phyloP scores from a whole-genome alignment of 2,113 vertebrate genomes.

The Chionomys nivalis region DNA sequence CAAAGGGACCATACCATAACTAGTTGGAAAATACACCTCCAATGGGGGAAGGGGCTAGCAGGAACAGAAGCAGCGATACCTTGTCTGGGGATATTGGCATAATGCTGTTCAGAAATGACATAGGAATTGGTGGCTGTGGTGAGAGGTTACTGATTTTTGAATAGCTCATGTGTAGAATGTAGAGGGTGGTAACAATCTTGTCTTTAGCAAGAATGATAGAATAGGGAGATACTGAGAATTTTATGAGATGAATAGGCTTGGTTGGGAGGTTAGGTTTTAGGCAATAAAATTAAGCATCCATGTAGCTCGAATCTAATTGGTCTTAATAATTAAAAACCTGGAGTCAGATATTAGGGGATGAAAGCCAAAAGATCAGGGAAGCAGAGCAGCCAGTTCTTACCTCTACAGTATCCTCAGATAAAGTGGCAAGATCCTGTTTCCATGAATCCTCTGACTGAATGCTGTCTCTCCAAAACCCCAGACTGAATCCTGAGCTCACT shows the following conservation, averaged over 20 bases:
- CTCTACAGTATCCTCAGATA: too few species aligned
- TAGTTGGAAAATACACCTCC: background rate
- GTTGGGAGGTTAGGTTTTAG: background rate
- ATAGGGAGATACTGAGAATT: background rate
- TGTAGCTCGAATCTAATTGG: too few species aligned
- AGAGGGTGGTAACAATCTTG: background rate
- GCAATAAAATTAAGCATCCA: slow-evolving; percentile 16
- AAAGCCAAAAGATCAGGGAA: too few species aligned
- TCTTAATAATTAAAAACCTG: too few species aligned
- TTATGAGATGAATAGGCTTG: slow-evolving; percentile 9
- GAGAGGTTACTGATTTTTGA: background rate
- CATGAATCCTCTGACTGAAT: too few species aligned
- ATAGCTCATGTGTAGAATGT: background rate
- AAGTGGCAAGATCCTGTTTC: too few species aligned
- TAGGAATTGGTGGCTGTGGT: background rate
- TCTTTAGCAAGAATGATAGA: background rate
- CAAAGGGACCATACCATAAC: background rate
- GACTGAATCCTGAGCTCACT: too few species aligned
- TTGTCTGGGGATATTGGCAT: background rate
- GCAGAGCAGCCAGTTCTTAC: too few species aligned
- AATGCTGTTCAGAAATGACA: background rate
- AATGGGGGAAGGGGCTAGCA: background rate
- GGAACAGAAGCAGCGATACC: background rate
- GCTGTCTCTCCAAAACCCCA: too few species aligned
- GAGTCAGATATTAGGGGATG: too few species aligned